These are phyloP conservation scores for Cephalopachus bancanus DNA, from an alignment of 2,797 vertebrate species.

Conservation along the genomic window DNA sequence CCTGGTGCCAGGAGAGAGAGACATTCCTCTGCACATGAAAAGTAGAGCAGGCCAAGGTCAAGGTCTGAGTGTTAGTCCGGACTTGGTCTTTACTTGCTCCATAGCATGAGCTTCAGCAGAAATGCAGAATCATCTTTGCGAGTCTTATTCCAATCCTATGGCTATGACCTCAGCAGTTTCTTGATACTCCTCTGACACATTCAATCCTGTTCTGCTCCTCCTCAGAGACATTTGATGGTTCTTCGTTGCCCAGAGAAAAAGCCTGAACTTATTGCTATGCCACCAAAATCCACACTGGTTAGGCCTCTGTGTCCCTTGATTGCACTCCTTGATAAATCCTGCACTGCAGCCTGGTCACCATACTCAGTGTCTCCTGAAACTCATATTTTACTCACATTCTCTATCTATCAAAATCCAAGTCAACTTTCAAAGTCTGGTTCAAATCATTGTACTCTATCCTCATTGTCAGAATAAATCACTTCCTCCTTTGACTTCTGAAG, in stretches of 20 bases:
- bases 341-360: background rate
- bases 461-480: background rate
- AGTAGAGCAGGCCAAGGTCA: rapidly evolving
- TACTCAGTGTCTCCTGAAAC: too few species aligned
- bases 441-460: background rate
- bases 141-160: rapidly evolving
- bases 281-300: too few species aligned
- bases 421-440: background rate
- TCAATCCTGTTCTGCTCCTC: background rate
- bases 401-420: too few species aligned
- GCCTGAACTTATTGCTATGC: too few species aligned
- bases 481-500: background rate
- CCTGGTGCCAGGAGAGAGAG: rapidly evolving
- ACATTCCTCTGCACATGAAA: rapidly evolving
- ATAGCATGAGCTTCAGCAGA: rapidly evolving
- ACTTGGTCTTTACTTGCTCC: rapidly evolving
- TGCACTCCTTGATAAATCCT: too few species aligned
- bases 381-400: background rate
- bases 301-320: too few species aligned
- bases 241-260: too few species aligned
- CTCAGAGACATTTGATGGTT: rapidly evolving
- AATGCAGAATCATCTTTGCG: rapidly evolving
- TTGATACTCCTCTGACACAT: rapidly evolving
- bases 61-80: too few species aligned
- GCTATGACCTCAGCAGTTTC: background rate